Percentiles rank a stretch among this genome's conserved stretches.
Evolutionary conservation across 2,113 vertebrate genomes (phyloP).

Genomic region (Pao palembangensis): DNA sequence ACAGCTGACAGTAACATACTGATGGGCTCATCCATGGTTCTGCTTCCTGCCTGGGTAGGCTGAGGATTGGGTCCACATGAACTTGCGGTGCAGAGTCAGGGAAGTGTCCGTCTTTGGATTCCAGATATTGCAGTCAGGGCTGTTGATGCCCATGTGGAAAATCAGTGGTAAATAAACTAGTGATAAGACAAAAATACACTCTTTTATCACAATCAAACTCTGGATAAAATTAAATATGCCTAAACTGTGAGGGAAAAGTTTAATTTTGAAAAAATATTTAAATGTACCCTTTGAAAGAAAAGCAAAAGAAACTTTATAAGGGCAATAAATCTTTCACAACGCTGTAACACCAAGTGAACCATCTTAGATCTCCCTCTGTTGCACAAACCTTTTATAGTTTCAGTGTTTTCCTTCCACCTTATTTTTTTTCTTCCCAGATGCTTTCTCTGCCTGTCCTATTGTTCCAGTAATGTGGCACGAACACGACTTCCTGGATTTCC

Average conservation of each 20-base stretch:
- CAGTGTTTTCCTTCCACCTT: constrained; percentile 25
- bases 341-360: neutral
- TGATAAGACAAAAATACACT: too few relatives aligned
- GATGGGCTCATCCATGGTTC: too few relatives aligned
- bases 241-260: neutral
- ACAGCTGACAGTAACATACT: too few relatives aligned
- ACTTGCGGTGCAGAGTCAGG: too few relatives aligned
- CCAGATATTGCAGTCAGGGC: too few relatives aligned
- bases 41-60: too few relatives aligned
- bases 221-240: neutral
- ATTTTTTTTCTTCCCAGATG: constrained; percentile 28
- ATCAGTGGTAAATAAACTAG: too few relatives aligned
- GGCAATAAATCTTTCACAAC: neutral
- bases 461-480: constrained; percentile 56
- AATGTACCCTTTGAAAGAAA: neutral
- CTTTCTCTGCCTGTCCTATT: constrained; percentile 56
- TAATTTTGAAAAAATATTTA: neutral
- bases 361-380: neutral
- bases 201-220: too few relatives aligned
- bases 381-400: neutral
- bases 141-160: too few relatives aligned
- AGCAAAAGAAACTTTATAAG: neutral
- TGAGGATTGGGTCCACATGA: too few relatives aligned
- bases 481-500: constrained; percentile 69
- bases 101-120: too few relatives aligned